A percentile compares a stretch with the other conserved stretches of the same genome.
phyloP scores from a whole-genome alignment of 2,888 invertebrate genomes.

The Sinodicranocentrus sp. region DNA sequence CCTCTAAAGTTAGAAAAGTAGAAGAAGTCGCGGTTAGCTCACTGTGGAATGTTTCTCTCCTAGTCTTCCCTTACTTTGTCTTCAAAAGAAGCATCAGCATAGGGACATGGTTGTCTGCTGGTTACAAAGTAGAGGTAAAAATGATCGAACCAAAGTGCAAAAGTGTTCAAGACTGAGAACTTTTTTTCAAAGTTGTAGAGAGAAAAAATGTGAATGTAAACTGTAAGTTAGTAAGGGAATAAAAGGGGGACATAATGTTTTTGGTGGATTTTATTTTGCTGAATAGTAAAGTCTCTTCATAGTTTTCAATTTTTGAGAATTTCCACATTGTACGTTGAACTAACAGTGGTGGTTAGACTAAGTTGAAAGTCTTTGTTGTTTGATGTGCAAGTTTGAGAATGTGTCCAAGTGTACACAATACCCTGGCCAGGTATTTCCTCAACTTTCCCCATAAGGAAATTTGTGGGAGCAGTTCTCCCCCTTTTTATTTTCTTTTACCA shows the following conservation, averaged over 20 bases:
- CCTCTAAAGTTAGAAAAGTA: conserved; percentile 3
- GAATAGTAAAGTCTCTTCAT: not conserved
- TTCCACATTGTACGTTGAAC: not conserved
- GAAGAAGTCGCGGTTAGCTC: not conserved
- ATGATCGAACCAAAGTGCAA: no score
- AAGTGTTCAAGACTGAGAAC: not conserved
- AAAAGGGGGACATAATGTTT: not conserved
- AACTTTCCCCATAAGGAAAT: conserved; percentile 55
- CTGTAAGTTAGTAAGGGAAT: conserved; percentile 1
- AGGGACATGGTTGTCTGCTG: no score
- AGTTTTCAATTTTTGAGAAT: conserved; percentile 7
- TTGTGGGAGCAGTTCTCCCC: conserved; percentile 37
- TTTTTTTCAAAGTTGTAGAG: conserved; percentile 19
- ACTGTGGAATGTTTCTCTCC: not conserved
- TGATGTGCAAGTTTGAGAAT: conserved; percentile 47
- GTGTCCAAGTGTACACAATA: conserved; percentile 5
- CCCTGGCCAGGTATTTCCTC: conserved; percentile 23
- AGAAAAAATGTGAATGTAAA: conserved; percentile 14
- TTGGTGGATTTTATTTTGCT: not conserved
- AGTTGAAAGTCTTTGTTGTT: conserved; percentile 39
- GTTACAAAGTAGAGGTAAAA: no score
- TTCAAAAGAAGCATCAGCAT: conserved; percentile 21
- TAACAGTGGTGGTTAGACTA: conserved; percentile 5
- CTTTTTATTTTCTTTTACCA: conserved; percentile 18
- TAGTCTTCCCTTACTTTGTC: conserved; percentile 53